Conservation (phyloP, 2,888 invertebrate species). For the Cataglyphis cursor region DNA sequence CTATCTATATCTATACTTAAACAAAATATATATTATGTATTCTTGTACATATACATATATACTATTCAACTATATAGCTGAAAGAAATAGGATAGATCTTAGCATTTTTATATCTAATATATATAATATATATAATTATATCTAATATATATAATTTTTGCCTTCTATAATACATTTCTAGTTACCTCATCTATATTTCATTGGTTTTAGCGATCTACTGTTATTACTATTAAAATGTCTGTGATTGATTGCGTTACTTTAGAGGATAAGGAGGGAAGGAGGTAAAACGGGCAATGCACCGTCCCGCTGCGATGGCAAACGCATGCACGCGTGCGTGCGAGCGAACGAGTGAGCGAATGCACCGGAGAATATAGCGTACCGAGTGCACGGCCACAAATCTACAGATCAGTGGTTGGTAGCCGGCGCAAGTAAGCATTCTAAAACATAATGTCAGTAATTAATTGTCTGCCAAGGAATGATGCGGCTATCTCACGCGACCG, state of each 20-base stretch:
- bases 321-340: slow-evolving; percentile 21
- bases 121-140: too few relatives aligned
- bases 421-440: slow-evolving; percentile 80
- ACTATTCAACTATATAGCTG: background rate
- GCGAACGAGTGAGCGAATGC: slow-evolving; percentile 36
- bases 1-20: background rate
- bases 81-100: background rate
- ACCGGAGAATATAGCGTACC: slow-evolving; percentile 58
- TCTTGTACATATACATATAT: background rate
- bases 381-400: slow-evolving; percentile 74
- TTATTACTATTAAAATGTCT: slow-evolving; percentile 22
- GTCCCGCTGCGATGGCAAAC: slow-evolving; percentile 39
- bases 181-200: slow-evolving; percentile 25
- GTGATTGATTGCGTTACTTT: slow-evolving; percentile 57
- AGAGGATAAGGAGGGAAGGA: background rate
- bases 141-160: too few relatives aligned
- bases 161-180: slow-evolving; percentile 25
- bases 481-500: slow-evolving; percentile 83
- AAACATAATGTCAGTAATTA: slow-evolving; percentile 84
- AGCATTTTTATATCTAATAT: background rate
- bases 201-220: background rate
- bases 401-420: slow-evolving; percentile 79
- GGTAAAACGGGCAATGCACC: slow-evolving; percentile 58
- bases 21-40: background rate
- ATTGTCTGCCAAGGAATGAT: slow-evolving; percentile 83